phyloP scores from a whole-genome alignment of 2,113 vertebrate genomes.

The Motacilla alba region DNA sequence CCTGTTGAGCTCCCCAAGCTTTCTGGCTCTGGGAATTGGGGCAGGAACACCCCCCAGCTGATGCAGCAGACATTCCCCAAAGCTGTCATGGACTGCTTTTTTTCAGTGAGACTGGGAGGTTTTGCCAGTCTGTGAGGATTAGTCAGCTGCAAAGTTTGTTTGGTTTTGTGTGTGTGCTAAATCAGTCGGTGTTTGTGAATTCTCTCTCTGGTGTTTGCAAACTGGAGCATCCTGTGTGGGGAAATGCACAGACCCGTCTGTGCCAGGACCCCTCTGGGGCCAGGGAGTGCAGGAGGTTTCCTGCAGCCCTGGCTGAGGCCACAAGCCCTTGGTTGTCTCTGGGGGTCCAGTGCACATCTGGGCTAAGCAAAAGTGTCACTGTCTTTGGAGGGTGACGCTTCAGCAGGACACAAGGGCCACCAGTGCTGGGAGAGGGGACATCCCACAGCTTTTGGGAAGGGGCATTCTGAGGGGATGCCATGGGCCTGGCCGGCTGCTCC shows the following conservation, averaged over 20 bases:
- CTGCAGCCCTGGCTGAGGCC: not conserved
- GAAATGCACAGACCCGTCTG: not conserved
- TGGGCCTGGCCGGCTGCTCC: not conserved
- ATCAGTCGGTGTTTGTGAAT: not conserved
- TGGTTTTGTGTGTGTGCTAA: not conserved
- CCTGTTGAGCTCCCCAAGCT: not conserved
- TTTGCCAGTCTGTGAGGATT: not conserved
- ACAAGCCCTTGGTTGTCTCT: fast-evolving
- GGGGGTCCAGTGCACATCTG: not conserved
- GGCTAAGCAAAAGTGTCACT: not conserved
- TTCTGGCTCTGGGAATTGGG: not conserved
- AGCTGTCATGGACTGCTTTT: fast-evolving
- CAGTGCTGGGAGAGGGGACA: not conserved
- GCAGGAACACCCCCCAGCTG: not conserved
- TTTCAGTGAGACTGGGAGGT: not conserved
- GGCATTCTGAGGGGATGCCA: not conserved
- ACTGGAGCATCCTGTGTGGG: not conserved
- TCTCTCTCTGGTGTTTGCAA: not conserved
- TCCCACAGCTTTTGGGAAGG: fast-evolving
- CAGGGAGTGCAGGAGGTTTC: not conserved
- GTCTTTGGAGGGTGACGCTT: not conserved
- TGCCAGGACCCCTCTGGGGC: not conserved
- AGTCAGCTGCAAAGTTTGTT: not conserved
- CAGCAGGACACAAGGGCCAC: not conserved
- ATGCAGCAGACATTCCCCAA: not conserved